These are phyloP conservation scores for Microtus oregoni DNA, from an alignment of 2,113 vertebrate species.

Conservation along the genomic window DNA sequence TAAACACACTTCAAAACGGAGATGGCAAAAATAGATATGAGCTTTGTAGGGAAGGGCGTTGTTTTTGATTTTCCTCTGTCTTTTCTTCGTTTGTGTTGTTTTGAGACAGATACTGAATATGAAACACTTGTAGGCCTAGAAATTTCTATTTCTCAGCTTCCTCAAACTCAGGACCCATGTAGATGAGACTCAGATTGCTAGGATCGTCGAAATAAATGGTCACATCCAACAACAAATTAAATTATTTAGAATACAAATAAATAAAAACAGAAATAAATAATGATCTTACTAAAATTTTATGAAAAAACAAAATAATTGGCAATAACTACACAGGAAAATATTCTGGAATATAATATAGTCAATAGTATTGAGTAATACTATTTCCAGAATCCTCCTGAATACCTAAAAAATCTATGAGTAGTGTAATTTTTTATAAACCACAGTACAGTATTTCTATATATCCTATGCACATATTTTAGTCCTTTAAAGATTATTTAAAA, in stretches of 20 bases:
- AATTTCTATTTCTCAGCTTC: background rate
- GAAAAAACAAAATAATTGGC: background rate
- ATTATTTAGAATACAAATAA: background rate
- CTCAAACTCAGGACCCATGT: background rate
- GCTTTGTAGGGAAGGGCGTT: background rate
- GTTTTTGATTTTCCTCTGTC: background rate
- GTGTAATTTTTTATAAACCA: background rate
- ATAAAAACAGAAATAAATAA: background rate
- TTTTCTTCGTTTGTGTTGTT: background rate
- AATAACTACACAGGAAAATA: background rate
- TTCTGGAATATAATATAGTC: background rate
- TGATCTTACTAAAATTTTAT: background rate
- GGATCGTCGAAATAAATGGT: background rate
- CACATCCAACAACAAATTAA: background rate
- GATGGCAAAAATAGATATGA: background rate
- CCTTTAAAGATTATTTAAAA: background rate
- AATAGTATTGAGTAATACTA: background rate
- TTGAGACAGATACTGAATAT: background rate
- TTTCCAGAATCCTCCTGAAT: background rate
- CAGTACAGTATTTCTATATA: background rate
- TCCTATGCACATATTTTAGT: background rate
- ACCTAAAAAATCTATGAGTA: too few relatives aligned
- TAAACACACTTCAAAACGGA: background rate
- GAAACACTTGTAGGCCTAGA: too few relatives aligned
- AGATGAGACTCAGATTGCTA: background rate